Evolutionary conservation across 2,888 invertebrate species (phyloP), one percentile per base, ranked within the genome.

Genomic region (Folsomia candida): DNA sequence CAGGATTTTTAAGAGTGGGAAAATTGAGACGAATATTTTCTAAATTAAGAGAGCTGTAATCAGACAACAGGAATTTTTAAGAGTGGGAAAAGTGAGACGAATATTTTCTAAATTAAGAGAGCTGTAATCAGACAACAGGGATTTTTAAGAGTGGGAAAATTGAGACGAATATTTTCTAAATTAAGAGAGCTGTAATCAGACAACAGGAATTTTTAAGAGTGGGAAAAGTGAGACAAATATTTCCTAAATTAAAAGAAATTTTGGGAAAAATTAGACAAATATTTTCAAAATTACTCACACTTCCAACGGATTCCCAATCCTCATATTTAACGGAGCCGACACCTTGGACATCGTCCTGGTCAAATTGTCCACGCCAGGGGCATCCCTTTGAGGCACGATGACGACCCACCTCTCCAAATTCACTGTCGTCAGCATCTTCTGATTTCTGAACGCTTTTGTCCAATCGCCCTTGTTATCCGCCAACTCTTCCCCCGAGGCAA

Each of bases 401-500:
- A 71, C 25, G 6, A 51, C 69, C 75, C 76, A 74, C 18, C 68
- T 67, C 1, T 27, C n/a, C 24, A 75, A 26, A 2, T 61, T 9
- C 6, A 70, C 54, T 0, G 66, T 1, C 2, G 71, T 54, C 20
- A 73, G 29, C 75, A 75, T 75, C 28, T 73, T 27, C 24, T 64
- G 68, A 24, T 71, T 62, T 70, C 68, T 71, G 47, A 70, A 71
- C 1, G 71, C 70, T 1, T 37, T 28, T 9, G 69, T 71, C 37
- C 71, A 75, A 47, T 75, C 73, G 4, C 60, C 75, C 61, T 63
- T 72, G n/a, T 66, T 65, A 54, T 69, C 72, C 3, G 58, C 68
- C 1, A 2, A 6, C 29, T 70, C 68, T 3, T 14, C 22, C 2
- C 60, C 60, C 37, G 37, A 4, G 6, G 65, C 63, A 47, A 75